Base-by-base conservation (phyloP, 2,113 vertebrate genomes). In the Callaeas wilsoni region DNA sequence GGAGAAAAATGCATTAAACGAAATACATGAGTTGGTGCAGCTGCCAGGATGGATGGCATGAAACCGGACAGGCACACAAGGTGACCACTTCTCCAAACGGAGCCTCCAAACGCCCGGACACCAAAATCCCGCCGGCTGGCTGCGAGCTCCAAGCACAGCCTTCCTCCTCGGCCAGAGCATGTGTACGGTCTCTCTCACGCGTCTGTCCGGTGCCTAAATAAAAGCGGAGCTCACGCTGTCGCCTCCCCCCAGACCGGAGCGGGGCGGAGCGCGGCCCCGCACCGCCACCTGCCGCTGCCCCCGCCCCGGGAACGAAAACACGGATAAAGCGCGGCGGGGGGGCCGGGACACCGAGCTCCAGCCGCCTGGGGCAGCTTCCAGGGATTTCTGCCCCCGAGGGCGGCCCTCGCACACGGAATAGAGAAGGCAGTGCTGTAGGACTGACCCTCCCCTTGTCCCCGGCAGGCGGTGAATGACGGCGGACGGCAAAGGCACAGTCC, bases 221-320 rank as follows among this genome's bases (percentile, higher is more conserved):
- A 6, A 27, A 21, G 59, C 0, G 26, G 32, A 63, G 20, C 62
- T 52, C 4, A 1, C 0, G 23, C 59, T 5, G 63, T 25, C 68
- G 27, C 10, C 49, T 27, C 13, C 19, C 16, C 25, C 13, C 6
- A 4, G 77, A 32, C 18, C 41, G 49, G n/a, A n/a, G 25, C 29
- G 17, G 21, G 16, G 55, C 30, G 17, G 16, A 59, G 56, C 52
- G 50, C 68, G 9, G 85, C 37, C 9, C 49, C 23, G 94, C 70
- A 96, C 80, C 92, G 96, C 97, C 98, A 96, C 89, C 97, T 97
- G 96, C 93, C 39, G 84, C 88, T 41, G 20, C 20, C 42, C 49
- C 50, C 49, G 41, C n/a, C 53, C 60, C 3, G 2, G n/a, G 1
- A 13, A 16, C 0, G 13, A 1, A 7, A 12, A 18, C 70, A 5